These are phyloP conservation scores for Talpa occidentalis DNA, from an alignment of 2,113 vertebrate genomes.

Conservation along the genomic window DNA sequence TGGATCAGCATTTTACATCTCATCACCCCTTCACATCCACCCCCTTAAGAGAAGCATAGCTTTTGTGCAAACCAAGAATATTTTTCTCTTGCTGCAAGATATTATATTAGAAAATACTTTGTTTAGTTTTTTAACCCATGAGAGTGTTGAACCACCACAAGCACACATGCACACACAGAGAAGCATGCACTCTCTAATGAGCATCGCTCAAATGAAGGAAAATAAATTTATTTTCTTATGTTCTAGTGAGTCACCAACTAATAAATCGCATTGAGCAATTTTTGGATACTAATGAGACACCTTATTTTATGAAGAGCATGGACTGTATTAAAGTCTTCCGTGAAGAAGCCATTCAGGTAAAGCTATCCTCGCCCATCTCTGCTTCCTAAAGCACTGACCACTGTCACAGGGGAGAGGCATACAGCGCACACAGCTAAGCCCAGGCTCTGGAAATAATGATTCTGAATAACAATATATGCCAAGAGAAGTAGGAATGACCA, in stretches of 20 bases:
- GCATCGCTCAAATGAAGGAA: neutral
- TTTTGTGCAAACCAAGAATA: neutral
- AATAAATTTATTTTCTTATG: conserved; percentile 69
- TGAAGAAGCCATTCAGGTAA: conserved; percentile 95
- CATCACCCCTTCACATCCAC: neutral
- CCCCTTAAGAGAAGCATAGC: neutral
- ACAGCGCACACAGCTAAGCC: neutral
- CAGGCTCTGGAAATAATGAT: neutral
- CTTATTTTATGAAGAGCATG: conserved; percentile 95
- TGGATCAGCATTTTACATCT: conserved; percentile 4
- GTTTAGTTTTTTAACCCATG: too few relatives aligned
- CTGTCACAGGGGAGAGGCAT: neutral
- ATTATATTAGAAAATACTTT: too few relatives aligned
- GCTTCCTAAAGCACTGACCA: neutral
- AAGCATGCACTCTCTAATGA: neutral
- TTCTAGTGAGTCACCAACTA: conserved; percentile 93
- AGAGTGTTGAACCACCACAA: neutral
- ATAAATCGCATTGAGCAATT: conserved; percentile 93
- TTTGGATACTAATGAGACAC: conserved; percentile 91
- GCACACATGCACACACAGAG: accelerated
- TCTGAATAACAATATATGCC: neutral
- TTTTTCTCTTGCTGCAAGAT: too few relatives aligned
- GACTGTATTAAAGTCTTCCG: conserved; percentile 93
- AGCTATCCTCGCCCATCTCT: neutral
- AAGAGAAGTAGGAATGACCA: neutral